Conservation (phyloP, 2,113 vertebrate genomes). For the Elachura formosa region DNA sequence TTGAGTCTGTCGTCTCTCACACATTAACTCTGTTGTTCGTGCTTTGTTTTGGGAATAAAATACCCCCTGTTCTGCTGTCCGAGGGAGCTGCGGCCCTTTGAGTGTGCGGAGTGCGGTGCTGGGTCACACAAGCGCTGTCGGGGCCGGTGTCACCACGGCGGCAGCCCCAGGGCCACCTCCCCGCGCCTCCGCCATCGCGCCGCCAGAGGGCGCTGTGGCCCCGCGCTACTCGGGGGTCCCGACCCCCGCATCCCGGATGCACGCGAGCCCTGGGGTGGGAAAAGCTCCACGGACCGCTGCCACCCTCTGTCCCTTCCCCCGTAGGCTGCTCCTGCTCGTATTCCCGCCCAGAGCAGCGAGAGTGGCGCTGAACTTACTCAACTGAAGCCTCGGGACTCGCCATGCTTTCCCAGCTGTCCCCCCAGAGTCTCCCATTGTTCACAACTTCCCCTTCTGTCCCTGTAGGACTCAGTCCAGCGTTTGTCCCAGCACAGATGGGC, state of each 20-base stretch:
- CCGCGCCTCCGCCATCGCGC: neutral
- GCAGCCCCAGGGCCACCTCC: neutral
- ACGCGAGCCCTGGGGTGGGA: neutral
- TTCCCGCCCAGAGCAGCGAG: neutral
- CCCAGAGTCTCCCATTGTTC: neutral
- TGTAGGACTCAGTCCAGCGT: rapidly evolving
- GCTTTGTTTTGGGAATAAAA: neutral
- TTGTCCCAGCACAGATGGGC: neutral
- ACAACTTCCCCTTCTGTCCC: neutral
- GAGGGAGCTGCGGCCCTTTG: neutral
- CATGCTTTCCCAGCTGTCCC: rapidly evolving
- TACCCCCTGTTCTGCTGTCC: rapidly evolving
- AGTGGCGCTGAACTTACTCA: rapidly evolving
- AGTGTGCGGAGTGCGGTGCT: neutral
- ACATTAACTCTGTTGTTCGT: rapidly evolving
- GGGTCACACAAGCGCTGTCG: neutral
- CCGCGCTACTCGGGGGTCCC: neutral
- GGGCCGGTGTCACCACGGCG: neutral
- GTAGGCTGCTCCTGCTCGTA: neutral
- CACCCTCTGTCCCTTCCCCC: neutral
- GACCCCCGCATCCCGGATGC: neutral
- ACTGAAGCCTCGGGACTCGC: rapidly evolving
- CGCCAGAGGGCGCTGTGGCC: neutral
- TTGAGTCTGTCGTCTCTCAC: rapidly evolving
- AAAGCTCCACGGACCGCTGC: neutral